These are phyloP conservation scores for Spilogale gracilis DNA, from an alignment of 2,113 vertebrate species.

Conservation along the genomic window DNA sequence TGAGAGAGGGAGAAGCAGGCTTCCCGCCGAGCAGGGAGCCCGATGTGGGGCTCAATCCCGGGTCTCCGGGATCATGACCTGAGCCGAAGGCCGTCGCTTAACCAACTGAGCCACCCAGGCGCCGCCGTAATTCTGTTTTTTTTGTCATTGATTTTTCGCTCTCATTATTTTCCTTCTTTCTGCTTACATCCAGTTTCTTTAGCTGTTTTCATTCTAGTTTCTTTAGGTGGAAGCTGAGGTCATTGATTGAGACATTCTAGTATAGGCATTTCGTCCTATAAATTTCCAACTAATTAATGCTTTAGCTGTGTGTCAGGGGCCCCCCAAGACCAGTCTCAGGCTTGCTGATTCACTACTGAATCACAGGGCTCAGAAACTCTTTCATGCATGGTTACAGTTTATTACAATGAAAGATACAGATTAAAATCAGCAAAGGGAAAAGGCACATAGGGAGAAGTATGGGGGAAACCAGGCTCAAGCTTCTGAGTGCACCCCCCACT, in stretches of 20 bases:
- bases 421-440: neutral
- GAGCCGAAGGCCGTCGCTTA: no score
- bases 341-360: neutral
- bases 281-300: neutral
- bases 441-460: neutral
- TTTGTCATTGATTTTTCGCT: conserved; percentile 2
- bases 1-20: no score
- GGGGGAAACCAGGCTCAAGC: neutral
- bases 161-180: conserved; percentile 15
- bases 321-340: neutral
- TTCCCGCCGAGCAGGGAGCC: no score
- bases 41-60: no score
- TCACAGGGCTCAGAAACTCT: neutral
- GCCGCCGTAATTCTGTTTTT: neutral
- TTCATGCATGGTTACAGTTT: neutral
- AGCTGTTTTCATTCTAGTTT: conserved; percentile 32
- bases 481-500: neutral
- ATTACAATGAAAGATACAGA: neutral
- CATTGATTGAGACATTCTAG: conserved; percentile 20
- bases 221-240: conserved; percentile 2
- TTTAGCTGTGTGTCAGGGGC: neutral
- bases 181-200: neutral
- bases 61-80: no score
- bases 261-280: neutral
- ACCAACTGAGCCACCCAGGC: no score